Base-by-base conservation (phyloP, 2,888 invertebrate genomes). In the Trachelus iudaicus region DNA sequence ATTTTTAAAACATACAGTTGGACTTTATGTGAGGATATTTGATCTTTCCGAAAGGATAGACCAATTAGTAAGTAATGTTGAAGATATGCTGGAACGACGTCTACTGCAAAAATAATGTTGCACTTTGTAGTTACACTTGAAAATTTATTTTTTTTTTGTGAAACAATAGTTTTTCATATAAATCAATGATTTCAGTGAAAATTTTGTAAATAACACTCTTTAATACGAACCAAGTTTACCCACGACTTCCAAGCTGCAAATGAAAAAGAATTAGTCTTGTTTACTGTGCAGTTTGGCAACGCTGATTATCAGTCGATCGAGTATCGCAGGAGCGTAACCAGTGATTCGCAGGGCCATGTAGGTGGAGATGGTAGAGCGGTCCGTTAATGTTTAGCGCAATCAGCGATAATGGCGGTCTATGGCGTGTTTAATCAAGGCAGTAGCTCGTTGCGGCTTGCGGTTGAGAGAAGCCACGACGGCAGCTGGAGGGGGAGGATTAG, bases 351-450 rank as follows among this genome's bases (percentile, higher is more conserved):
- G 56, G 23, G 23, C 56, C 56, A 56, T 56, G 56, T 23, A 56
- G 56, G 23, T 56, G 56, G 40, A 40, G 40, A 40, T 40, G 40
- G 40, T 40, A 40, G 86, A 86, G 85, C 83, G 86, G 87, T 87
- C 90, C 88, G 91, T 90, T 91, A 91, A 91, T 91, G 91, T 91
- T 91, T 91, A 90, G 91, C 91, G 91, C 91, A 91, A 91, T 91
- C 91, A 91, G 91, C 90, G 91, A 91, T 91, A 91, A 91, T 91
- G 90, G 90, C 89, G 91, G 91, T 91, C 91, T 91, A 91, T 89
- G 90, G 90, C 89, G 91, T 91, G 91, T 91, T 91, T 91, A 91
- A 91, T 91, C 91, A 91, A 91, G 90, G 91, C 90, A 90, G 91
- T 90, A 91, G 90, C 89, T 89, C 90, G 90, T 90, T 91, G 91